Base-by-base conservation (phyloP, 2,888 invertebrate species). In the Silvanus unidentatus region DNA sequence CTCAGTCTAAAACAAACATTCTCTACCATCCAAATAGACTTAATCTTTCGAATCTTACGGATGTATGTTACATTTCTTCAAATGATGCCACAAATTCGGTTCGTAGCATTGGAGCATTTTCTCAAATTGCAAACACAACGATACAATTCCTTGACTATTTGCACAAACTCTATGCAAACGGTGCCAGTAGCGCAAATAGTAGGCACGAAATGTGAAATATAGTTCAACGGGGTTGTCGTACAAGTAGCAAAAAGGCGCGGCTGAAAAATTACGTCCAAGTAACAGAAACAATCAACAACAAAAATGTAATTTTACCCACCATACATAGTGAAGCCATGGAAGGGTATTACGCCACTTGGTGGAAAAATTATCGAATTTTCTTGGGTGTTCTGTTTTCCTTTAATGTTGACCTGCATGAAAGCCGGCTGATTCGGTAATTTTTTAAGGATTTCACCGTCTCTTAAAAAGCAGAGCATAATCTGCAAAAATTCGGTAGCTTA, bases 321-420 rank as follows among this genome's bases (percentile, higher is more conserved):
- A 70, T 94, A 95, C 96, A 97, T 96, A 13, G 95, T 88, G 70
- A 97, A 95, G 1, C 96, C 96, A 69, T 97, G 95, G 71, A 95
- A 96, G 0, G 96, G 96, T 55, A 97, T 93, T 29, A 96, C 84
- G 1, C 95, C 95, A 66, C 89, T 92, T 1, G 96, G 96, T 5
- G 97, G 96, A 65, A 92, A 93, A 34, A 84, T 80, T 13, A 89
- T 82, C 13, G 82, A 76, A 61, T 79, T 84, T 58, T 87, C 86
- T 3, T 81, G 71, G 1, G 78, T 74, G 1, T 79, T 75, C 53
- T 81, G 78, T 62, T 81, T 84, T 11, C 88, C 86, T 64, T 88
- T 84, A 27, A 90, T 75, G 29, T 82, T 78, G 1, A 87, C 87
- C 46, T 84, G 81, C 54, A 88, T 81, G 0, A 88, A 86, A 6